Base-by-base conservation (phyloP, 2,888 invertebrate genomes). In the Conchocele bisecta region DNA sequence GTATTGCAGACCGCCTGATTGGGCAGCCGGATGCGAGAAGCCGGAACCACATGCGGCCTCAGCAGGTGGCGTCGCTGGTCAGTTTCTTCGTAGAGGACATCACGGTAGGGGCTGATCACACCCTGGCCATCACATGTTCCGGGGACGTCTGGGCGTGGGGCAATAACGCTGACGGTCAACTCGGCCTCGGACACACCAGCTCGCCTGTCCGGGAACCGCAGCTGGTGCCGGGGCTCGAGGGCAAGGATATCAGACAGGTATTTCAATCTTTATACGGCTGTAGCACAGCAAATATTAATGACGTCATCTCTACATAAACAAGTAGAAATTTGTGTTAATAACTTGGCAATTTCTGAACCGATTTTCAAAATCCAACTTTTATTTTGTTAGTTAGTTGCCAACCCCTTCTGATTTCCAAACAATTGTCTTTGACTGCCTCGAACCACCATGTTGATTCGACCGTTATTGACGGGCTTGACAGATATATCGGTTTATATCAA, bases 101-200 rank as follows among this genome's bases (percentile, higher is more conserved):
- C 60, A 93, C 93, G 1, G 93, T 93, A 20, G 94, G 94, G 0
- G 93, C 94, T 0, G 94, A 94, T 78, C 94, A 94, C 86, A 93
- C 93, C 1, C 85, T 94, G 15, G 93, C 93, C 24, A 89, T 94
- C 29, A 93, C 93, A 5, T 88, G 91, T n/a, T 91, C 92, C 61
- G 93, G 93, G 6, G 93, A 93, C 83, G 93, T 94, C 1, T 93
- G 92, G 85, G 93, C 92, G 0, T 94, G 94, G 94, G 94, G 94
- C n/a, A 92, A 92, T 89, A 94, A 94, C 88, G 92, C 92, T 39
- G 94, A 94, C 83, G 93, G 93, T 5, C 94, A 94, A 83, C 90
- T 94, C 3, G 94, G 94, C 1, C 86, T 94, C 0, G 93, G 93
- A 0, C 93, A 93, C 82, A 92, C 93, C 1, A 87, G 82, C 72